Evolutionary conservation across 2,797 vertebrate species (phyloP).

Genomic region (Streptopelia turtur): DNA sequence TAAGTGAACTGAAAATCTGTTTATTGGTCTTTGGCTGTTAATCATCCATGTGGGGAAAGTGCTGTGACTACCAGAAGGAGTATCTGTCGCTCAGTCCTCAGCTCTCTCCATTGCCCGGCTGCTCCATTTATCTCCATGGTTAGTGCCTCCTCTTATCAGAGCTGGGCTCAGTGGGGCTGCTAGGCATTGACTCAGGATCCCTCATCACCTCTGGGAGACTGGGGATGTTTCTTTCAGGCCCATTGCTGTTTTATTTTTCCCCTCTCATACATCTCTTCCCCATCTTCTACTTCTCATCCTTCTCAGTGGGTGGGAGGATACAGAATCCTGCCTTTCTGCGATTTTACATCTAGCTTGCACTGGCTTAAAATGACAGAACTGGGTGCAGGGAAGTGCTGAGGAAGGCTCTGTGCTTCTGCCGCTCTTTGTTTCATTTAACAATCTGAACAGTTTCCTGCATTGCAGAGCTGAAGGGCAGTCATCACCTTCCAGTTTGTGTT

Average conservation of each 20-base stretch:
- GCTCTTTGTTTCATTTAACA: background rate
- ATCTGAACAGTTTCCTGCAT: background rate
- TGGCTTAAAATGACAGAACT: background rate
- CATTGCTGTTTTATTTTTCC: background rate
- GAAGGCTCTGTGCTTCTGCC: background rate
- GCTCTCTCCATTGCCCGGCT: background rate
- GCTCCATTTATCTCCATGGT: background rate
- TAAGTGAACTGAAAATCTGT: slow-evolving; percentile 16
- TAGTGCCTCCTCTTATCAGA: background rate
- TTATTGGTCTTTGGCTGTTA: slow-evolving; percentile 1
- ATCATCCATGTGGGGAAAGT: background rate
- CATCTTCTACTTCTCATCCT: background rate
- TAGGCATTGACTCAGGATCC: background rate
- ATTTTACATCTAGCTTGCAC: background rate
- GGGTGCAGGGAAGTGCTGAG: background rate
- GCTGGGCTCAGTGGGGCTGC: background rate
- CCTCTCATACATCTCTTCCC: background rate
- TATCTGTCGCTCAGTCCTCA: background rate
- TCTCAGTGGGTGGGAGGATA: background rate
- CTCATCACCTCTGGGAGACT: background rate
- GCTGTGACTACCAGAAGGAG: background rate
- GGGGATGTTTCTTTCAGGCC: background rate
- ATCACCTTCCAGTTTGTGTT: background rate
- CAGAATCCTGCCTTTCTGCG: background rate
- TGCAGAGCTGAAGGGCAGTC: background rate